These are phyloP conservation scores for cat (Felis catus) DNA, from an alignment of 2,113 vertebrate species.

Conservation along the genomic window DNA sequence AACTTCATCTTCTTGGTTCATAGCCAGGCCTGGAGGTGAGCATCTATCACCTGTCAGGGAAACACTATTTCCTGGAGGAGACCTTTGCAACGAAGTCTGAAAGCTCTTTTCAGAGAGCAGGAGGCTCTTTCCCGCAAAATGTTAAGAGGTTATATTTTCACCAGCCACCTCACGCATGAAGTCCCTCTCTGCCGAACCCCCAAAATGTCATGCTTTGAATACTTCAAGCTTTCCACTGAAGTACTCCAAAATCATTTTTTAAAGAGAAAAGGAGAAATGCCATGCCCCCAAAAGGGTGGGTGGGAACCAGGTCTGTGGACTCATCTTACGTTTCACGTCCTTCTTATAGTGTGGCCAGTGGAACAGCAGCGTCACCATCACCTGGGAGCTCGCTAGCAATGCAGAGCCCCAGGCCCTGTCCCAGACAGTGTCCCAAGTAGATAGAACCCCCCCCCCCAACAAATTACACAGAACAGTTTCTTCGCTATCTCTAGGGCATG, in stretches of 20 bases:
- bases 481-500: slow-evolving; percentile 36
- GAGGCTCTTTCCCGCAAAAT: neutral
- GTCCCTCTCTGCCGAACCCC: neutral
- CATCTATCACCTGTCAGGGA: neutral
- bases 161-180: neutral
- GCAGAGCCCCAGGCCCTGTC: neutral
- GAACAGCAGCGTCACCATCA: neutral
- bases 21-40: neutral
- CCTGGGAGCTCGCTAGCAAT: neutral
- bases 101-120: neutral
- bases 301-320: neutral
- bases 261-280: neutral
- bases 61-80: neutral
- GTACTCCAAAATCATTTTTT: neutral
- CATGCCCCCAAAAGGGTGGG: neutral
- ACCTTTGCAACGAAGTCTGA: neutral
- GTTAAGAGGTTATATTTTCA: neutral
- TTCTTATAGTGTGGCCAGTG: neutral
- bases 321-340: neutral
- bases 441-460: neutral
- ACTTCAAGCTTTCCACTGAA: neutral
- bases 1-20: neutral
- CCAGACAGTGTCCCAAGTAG: neutral
- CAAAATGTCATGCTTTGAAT: neutral
- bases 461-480: neutral